Conservation (phyloP, 2,113 vertebrate species). For the Grammomys dolichurus region DNA sequence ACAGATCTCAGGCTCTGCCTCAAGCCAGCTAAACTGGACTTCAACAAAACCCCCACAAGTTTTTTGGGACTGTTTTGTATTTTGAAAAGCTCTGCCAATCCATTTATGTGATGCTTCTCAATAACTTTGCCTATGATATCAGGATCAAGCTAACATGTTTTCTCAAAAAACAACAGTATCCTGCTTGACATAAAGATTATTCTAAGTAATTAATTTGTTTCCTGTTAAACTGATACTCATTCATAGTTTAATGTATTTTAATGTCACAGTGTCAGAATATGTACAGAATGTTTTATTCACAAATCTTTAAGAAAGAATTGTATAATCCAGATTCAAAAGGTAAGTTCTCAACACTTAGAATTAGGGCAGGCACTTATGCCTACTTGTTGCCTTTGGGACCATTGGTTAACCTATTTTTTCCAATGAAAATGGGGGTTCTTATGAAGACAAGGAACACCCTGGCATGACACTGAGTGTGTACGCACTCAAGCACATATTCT, state of each 20-base stretch:
- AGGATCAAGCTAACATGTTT: not conserved
- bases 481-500: no score
- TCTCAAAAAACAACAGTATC: not conserved
- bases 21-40: not conserved
- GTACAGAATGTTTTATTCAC: not conserved
- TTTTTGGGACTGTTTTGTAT: not conserved
- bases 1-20: not conserved
- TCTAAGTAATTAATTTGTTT: constrained; percentile 6
- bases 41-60: not conserved
- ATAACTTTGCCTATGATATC: constrained; percentile 1
- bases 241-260: not conserved
- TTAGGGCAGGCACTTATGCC: not conserved
- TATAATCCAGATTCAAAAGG: not conserved
- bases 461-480: not conserved
- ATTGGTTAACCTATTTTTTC: not conserved
- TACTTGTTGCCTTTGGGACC: not conserved
- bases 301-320: constrained; percentile 15
- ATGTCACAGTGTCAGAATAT: not conserved
- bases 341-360: not conserved
- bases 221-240: not conserved
- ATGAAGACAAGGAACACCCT: accelerated
- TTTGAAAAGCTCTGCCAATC: not conserved
- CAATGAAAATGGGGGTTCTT: not conserved
- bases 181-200: not conserved
- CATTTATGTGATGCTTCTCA: not conserved